Percentiles rank a stretch among this genome's conserved stretches.
phyloP scores from a whole-genome alignment of 2,797 vertebrate species.

The Mastacembelus armatus region DNA sequence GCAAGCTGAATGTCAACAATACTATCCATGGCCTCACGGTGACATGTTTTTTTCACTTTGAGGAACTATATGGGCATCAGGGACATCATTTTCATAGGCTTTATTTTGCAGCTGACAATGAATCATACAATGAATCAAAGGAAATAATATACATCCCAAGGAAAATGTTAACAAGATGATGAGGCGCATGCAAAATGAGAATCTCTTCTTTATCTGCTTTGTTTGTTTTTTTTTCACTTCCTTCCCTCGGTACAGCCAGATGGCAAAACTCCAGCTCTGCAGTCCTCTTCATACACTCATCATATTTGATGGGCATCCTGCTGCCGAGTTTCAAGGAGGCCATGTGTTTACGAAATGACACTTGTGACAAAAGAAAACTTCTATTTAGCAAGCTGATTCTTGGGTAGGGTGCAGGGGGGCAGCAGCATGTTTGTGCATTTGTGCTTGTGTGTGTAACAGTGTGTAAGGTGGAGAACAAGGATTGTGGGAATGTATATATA shows the following conservation, averaged over 20 bases:
- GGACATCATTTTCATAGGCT: conserved; percentile 76
- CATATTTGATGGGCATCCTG: conserved; percentile 82
- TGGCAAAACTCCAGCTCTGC: conserved; percentile 84
- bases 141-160: conserved; percentile 89
- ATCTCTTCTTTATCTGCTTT: conserved; percentile 73
- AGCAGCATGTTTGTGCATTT: conserved; percentile 50
- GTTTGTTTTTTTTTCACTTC: conserved; percentile 72
- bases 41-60: conserved; percentile 51
- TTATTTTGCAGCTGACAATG: conserved; percentile 94
- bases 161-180: conserved; percentile 87
- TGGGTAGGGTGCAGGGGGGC: conserved; percentile 80
- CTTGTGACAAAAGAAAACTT: conserved; percentile 86
- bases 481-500: conserved; percentile 36
- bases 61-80: conserved; percentile 62
- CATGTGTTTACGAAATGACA: conserved; percentile 84
- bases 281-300: conserved; percentile 84
- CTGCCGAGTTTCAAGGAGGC: conserved; percentile 89
- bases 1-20: conserved; percentile 45
- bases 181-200: conserved; percentile 93
- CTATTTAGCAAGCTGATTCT: conserved; percentile 90
- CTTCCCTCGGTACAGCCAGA: conserved; percentile 83
- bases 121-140: conserved; percentile 90
- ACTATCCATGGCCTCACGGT: conserved; percentile 31
- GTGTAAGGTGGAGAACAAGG: conserved; percentile 12
- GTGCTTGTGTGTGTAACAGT: conserved; percentile 35